Base-by-base conservation (phyloP, 2,888 invertebrate species). In the Seira ritae region DNA sequence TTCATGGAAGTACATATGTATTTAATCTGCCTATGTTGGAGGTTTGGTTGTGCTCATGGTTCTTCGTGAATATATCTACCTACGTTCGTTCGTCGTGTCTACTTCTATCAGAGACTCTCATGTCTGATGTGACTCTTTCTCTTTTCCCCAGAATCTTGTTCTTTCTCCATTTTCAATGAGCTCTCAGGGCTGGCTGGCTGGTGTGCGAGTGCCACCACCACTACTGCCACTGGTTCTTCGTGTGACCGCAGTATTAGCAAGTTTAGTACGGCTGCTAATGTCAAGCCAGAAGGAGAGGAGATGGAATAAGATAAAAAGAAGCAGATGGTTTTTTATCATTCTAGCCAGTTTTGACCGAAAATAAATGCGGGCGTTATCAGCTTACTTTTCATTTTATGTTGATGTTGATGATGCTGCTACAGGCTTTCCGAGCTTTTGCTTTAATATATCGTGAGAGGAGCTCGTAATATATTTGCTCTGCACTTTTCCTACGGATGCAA, bases 281-380 rank as follows among this genome's bases (percentile, higher is more conserved):
- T 83, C 83, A 82, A 83, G 83, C 72, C 46, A 78, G 60, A 77
- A 65, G 17, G 67, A 71, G 72, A 79, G 31, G 50, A 80, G 80
- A 74, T 75, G 67, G 69, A 72, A 42, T 10, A 37, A 77, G 82
- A 83, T 83, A 78, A 68, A 78, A 73, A 24, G 78, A 73, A 72
- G 78, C 83, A 83, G 83, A 83, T 83, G 83, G 78, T 77, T 83
- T 83, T 78, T 83, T 83, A 82, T 82, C 77, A 68, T 75, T 82
- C 72, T 69, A 77, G 76, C 67, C 71, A 72, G 72, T 73, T 73
- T 78, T 31, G 55, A 73, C 76, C 77, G 70, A 83, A 83, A 78
- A 65, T 73, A 78, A 83, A 83, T 83, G 83, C 83, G 83, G 83
- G 83, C 69, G 73, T 83, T 83, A 82, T 82, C 82, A 82, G 76